A percentile compares a stretch with the other conserved stretches of the same genome.
Conservation (phyloP, 2,797 vertebrate genomes). For the Rallus crepitans region DNA sequence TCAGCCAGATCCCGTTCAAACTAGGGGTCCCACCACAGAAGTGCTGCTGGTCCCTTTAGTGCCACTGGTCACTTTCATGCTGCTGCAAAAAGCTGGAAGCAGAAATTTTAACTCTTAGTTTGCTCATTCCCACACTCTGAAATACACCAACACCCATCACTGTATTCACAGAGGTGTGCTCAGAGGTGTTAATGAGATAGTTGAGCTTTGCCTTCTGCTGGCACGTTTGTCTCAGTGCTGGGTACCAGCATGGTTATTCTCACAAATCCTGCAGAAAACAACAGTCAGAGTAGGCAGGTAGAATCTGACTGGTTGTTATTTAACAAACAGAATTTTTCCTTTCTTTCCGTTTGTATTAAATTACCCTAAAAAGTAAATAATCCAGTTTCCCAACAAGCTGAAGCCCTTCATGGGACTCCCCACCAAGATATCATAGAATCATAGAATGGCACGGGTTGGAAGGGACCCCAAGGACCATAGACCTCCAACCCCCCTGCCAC, state of each 20-base stretch:
- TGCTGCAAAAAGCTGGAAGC: neutral
- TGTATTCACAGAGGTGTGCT: neutral
- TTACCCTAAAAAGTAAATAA: neutral
- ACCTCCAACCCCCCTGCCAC: too few species aligned
- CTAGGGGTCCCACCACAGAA: neutral
- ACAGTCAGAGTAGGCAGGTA: neutral
- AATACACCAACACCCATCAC: neutral
- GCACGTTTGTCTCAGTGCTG: neutral
- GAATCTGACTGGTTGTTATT: neutral
- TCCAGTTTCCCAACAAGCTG: neutral
- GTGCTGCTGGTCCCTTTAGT: neutral
- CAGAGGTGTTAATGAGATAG: neutral
- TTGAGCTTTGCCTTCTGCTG: neutral
- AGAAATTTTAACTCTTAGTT: neutral
- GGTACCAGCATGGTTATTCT: neutral
- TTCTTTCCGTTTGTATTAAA: neutral
- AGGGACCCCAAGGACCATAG: too few species aligned
- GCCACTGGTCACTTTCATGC: neutral
- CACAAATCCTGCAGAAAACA: neutral
- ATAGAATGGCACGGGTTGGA: too few species aligned
- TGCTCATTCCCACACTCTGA: neutral
- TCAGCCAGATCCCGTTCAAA: neutral
- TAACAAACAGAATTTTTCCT: neutral
- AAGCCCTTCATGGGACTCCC: neutral
- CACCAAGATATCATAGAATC: too few species aligned